Conservation (phyloP, 2,797 vertebrate species). For the Enteromius mattozi region DNA sequence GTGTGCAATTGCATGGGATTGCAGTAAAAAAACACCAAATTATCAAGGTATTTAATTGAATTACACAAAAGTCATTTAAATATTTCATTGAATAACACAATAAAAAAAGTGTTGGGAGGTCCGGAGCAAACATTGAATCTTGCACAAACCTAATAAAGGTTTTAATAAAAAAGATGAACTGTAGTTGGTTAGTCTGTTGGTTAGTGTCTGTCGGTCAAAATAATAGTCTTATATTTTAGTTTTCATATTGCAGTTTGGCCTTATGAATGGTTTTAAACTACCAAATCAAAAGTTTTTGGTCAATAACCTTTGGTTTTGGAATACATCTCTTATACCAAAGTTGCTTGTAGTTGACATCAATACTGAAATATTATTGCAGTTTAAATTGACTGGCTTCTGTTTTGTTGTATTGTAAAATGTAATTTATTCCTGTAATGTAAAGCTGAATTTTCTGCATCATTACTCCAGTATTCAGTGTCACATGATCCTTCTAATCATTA, state of each 20-base stretch:
- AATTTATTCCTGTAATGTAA: too few relatives aligned
- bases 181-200: background rate
- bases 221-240: background rate
- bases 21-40: background rate
- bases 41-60: background rate
- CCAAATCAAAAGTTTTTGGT: background rate
- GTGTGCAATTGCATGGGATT: background rate
- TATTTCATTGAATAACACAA: background rate
- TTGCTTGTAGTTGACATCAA: background rate
- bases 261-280: background rate
- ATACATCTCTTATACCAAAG: background rate
- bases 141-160: background rate
- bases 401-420: too few relatives aligned
- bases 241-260: background rate
- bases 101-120: too few relatives aligned
- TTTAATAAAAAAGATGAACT: background rate
- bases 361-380: too few relatives aligned
- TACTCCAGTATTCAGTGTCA: background rate
- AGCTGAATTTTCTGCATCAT: background rate
- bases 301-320: too few relatives aligned
- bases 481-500: background rate
- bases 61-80: too few relatives aligned
- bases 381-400: too few relatives aligned
- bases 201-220: background rate
- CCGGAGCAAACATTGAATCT: background rate